Percentiles rank a stretch among this genome's conserved stretches.
These are phyloP conservation scores for Zaprionus ghesquierei DNA, from an alignment of 1,140 invertebrate genomes.

Conservation along the genomic window DNA sequence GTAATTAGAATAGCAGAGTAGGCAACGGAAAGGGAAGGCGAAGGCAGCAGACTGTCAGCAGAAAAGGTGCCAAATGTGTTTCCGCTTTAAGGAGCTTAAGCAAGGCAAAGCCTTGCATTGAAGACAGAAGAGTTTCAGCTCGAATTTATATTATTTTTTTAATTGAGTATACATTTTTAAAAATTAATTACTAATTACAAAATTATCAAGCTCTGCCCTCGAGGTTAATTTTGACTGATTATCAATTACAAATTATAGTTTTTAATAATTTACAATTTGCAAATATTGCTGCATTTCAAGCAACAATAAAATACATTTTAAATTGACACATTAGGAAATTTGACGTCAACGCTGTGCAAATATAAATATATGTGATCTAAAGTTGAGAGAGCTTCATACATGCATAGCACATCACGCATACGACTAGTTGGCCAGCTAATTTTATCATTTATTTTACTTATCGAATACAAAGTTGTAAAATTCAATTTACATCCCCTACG, in stretches of 20 bases:
- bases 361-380: background rate
- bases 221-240: background rate
- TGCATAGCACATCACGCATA: slow-evolving; percentile 2
- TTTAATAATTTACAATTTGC: background rate
- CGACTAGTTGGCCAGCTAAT: background rate
- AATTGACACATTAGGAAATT: background rate
- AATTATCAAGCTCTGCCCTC: background rate
- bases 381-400: background rate
- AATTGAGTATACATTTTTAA: background rate
- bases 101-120: background rate
- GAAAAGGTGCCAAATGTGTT: slow-evolving; percentile 30
- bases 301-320: background rate
- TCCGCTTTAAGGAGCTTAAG: slow-evolving; percentile 23
- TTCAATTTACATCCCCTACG: background rate
- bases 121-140: no score
- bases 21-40: background rate
- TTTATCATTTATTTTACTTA: background rate
- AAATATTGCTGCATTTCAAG: background rate
- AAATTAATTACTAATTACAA: background rate
- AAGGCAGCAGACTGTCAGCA: slow-evolving; percentile 17
- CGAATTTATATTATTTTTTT: no score
- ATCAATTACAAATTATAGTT: background rate
- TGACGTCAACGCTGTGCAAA: background rate
- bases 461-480: background rate
- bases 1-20: slow-evolving; percentile 39